These are phyloP conservation scores for Albula goreensis DNA, from an alignment of 2,113 vertebrate genomes.

Conservation along the genomic window DNA sequence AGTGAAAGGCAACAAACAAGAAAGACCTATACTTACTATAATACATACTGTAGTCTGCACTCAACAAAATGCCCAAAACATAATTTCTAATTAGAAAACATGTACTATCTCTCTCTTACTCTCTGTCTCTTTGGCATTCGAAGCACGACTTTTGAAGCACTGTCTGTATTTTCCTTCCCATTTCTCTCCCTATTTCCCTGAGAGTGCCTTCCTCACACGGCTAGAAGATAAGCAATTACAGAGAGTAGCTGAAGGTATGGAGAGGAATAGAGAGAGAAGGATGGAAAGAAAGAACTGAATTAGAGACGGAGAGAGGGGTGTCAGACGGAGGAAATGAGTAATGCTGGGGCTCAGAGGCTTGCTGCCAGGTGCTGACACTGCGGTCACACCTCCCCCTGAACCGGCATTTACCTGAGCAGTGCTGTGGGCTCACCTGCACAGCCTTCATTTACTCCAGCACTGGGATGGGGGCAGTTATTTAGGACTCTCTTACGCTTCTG, in stretches of 20 bases:
- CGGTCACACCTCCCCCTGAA: no score
- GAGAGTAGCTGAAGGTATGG: background rate
- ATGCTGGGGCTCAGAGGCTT: background rate
- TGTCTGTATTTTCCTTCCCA: background rate
- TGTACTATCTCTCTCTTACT: no score
- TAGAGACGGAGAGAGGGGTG: background rate
- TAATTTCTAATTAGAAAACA: no score
- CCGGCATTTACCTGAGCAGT: no score
- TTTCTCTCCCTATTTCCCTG: background rate
- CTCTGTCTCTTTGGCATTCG: no score
- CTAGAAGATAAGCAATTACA: background rate
- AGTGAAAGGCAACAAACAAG: background rate
- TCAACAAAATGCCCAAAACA: no score
- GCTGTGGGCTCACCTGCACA: no score
- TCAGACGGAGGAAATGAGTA: background rate
- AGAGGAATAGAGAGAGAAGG: background rate
- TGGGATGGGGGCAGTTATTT: no score
- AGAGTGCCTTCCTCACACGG: background rate
- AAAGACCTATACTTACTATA: background rate
- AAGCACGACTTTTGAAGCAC: no score
- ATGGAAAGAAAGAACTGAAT: background rate
- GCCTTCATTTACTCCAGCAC: no score
- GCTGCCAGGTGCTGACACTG: no score
- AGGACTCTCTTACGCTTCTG: no score
- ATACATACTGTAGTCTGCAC: background rate